Base-by-base conservation (phyloP, 2,797 vertebrate species). In the Coluber constrictor region DNA sequence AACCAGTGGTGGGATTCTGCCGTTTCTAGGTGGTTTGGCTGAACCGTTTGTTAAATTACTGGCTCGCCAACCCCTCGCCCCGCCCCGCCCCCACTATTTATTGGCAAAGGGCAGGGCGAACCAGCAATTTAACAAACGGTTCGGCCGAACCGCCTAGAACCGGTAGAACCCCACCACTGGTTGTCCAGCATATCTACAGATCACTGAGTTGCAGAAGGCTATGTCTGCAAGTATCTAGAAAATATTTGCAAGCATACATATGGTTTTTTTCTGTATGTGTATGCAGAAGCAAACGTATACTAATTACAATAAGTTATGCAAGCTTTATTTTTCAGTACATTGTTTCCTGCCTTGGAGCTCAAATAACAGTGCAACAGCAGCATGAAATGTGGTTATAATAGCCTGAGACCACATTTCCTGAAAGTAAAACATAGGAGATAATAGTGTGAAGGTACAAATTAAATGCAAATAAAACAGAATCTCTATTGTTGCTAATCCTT, bases 381-480 rank as follows among this genome's bases (percentile, higher is more conserved):
- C 97, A 97, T 97, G 97, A 97, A 98, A 98, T 97, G 97, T 95
- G 94, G 97, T 97, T 97, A 97, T 97, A 97, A 97, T 97, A 98
- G 97, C 96, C 96, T 89, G 95, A 96, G 97, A 97, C 97, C 96
- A 97, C 97, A 97, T 97, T 97, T 98, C 95, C 96, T 96, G 97
- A 98, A 97, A 97, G 95, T 97, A 97, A 97, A 97, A 97, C 97
- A 96, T 95, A 92, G 96, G 96, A 96, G 96, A 97, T 97, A 97
- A 97, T 96, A 96, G 96, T 97, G 96, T 97, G 97, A 97, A 97
- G 97, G 97, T 97, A 98, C 97, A 97, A 98, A 98, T 98, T 98
- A 98, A 98, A 98, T 97, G 97, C 97, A 98, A 98, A 98, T 98
- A 98, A 97, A 98, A 97, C 96, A 97, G 96, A 97, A 97, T 97